phyloP scores from a whole-genome alignment of 30 jellyfish, hydroid and myxozoan species.

The Aurelia coerulea region DNA sequence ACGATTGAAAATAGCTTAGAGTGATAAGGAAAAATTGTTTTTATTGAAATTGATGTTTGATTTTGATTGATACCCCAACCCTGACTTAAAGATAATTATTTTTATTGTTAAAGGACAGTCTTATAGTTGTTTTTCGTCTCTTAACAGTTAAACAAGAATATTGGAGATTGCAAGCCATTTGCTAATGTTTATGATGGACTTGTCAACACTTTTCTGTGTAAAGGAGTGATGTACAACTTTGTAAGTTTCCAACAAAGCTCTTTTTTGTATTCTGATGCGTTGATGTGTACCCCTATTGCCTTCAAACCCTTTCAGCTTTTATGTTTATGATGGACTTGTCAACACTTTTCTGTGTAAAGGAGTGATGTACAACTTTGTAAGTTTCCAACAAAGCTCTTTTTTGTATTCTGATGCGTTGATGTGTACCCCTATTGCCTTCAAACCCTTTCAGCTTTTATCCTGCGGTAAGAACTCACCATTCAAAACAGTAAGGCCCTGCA shows the following conservation, averaged over 20 bases:
- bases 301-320: background rate
- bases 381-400: background rate
- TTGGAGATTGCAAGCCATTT: conserved; percentile 84
- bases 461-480: background rate
- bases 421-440: background rate
- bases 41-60: no score
- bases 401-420: background rate
- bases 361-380: conserved; percentile 77
- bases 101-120: no score
- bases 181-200: conserved; percentile 85
- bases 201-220: conserved; percentile 8
- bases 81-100: no score
- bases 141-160: conserved; percentile 54
- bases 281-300: background rate
- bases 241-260: conserved; percentile 44
- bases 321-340: conserved; percentile 44
- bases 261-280: background rate
- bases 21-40: no score
- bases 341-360: no score
- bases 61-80: no score
- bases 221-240: conserved; percentile 60
- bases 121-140: background rate
- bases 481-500: no score
- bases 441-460: background rate
- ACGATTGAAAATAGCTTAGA: no score